Conservation (phyloP, 2,888 invertebrate genomes). For the Leucophora obtusa region DNA sequence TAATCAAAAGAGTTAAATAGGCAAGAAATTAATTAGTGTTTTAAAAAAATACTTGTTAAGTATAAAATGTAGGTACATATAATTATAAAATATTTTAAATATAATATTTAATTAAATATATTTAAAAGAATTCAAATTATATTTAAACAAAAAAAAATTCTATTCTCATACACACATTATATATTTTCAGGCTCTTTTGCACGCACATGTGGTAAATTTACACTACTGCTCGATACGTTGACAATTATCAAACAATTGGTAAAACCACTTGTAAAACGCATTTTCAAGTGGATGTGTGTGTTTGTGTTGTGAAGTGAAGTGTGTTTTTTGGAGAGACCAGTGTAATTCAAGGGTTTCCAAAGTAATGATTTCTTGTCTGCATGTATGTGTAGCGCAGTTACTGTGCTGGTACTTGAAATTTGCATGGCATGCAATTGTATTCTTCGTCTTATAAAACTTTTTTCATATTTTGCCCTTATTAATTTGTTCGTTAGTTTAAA, state of each 20-base stretch:
- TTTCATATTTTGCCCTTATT: conserved; percentile 24
- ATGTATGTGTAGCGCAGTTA: background rate
- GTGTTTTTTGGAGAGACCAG: background rate
- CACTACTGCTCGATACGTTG: conserved; percentile 27
- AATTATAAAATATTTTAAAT: too few relatives aligned
- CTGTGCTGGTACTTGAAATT: background rate
- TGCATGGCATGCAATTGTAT: background rate
- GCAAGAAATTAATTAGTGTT: conserved; percentile 1
- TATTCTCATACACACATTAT: too few relatives aligned
- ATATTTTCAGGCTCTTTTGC: conserved; percentile 55
- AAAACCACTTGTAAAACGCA: conserved; percentile 56
- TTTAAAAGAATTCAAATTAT: too few relatives aligned
- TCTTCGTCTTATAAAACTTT: conserved; percentile 5
- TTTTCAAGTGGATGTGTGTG: conserved; percentile 47
- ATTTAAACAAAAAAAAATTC: too few relatives aligned
- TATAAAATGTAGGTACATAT: too few relatives aligned
- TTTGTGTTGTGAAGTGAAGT: background rate
- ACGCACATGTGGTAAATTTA: conserved; percentile 56
- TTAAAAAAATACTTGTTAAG: too few relatives aligned
- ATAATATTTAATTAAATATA: too few relatives aligned
- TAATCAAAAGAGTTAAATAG: background rate
- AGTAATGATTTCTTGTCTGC: background rate
- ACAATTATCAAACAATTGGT: conserved; percentile 59
- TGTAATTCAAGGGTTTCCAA: background rate
- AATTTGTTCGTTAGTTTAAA: conserved; percentile 39